Evolutionary conservation across 1,140 invertebrate species (phyloP).

Genomic region (Procambarus virginalis): DNA sequence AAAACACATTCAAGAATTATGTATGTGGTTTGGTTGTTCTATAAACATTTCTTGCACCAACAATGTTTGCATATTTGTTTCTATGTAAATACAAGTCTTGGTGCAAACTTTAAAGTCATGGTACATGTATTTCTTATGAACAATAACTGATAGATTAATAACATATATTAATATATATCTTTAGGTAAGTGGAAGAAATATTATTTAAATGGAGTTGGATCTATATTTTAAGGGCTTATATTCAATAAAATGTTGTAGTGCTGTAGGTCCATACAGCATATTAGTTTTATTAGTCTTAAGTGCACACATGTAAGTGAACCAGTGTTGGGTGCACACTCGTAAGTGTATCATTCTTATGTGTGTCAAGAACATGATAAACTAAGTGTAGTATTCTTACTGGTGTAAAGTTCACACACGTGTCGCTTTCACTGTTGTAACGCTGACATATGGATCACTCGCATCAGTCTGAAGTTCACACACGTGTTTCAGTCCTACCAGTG

Average conservation of each 20-base stretch:
- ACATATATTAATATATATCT: slow-evolving; percentile 13
- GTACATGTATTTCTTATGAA: not conserved
- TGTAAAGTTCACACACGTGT: not conserved
- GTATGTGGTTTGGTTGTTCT: not conserved
- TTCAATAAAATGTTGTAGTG: slow-evolving; percentile 36
- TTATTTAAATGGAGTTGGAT: slow-evolving; percentile 12
- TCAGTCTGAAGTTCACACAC: too few relatives aligned
- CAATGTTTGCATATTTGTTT: not conserved
- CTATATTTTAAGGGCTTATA: slow-evolving; percentile 40
- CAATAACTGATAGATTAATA: not conserved
- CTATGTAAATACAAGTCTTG: not conserved
- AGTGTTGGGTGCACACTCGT: slow-evolving; percentile 18
- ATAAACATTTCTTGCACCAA: not conserved
- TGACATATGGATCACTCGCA: not conserved
- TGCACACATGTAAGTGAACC: slow-evolving; percentile 10
- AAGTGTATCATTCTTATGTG: slow-evolving; percentile 11
- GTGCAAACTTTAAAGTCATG: not conserved
- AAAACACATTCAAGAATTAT: not conserved
- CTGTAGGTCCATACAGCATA: slow-evolving; percentile 34
- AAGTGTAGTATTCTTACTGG: not conserved
- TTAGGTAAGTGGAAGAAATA: slow-evolving; percentile 1
- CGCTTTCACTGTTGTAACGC: slow-evolving; percentile 33
- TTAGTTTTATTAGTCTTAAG: slow-evolving; percentile 48
- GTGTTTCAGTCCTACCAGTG: too few relatives aligned
- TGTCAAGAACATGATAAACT: slow-evolving; percentile 27